These are phyloP conservation scores for Archips xylosteana DNA, from an alignment of 2,888 invertebrate species.

Conservation along the genomic window DNA sequence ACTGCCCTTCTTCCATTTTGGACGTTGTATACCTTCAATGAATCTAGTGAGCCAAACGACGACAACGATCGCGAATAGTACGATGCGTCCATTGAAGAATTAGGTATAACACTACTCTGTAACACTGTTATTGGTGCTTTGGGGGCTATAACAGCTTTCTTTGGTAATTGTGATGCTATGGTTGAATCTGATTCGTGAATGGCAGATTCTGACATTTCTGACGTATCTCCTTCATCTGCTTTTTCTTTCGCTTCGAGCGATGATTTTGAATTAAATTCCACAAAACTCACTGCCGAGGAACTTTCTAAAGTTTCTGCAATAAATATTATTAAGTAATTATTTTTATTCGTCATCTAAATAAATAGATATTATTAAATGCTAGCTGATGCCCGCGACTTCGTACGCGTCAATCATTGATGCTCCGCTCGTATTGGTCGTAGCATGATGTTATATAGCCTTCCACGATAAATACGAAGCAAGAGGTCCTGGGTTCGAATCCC, in stretches of 20 bases:
- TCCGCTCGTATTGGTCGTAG: too few species aligned
- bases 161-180: slow-evolving; percentile 7
- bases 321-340: too few species aligned
- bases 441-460: too few species aligned
- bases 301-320: neutral
- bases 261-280: neutral
- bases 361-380: too few species aligned
- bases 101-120: neutral
- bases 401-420: too few species aligned
- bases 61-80: neutral
- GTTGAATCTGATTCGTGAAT: slow-evolving; percentile 17
- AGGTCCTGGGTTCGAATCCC: too few species aligned
- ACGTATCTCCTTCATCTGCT: too few species aligned
- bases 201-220: neutral
- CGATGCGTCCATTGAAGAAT: neutral
- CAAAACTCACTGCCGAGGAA: neutral
- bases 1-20: neutral
- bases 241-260: neutral
- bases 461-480: too few species aligned
- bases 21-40: neutral
- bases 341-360: too few species aligned
- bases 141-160: neutral
- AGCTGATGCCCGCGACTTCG: too few species aligned
- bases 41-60: neutral
- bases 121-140: neutral